Evolutionary conservation across 2,113 vertebrate species (phyloP).

Genomic region (Hippopotamus amphibius): DNA sequence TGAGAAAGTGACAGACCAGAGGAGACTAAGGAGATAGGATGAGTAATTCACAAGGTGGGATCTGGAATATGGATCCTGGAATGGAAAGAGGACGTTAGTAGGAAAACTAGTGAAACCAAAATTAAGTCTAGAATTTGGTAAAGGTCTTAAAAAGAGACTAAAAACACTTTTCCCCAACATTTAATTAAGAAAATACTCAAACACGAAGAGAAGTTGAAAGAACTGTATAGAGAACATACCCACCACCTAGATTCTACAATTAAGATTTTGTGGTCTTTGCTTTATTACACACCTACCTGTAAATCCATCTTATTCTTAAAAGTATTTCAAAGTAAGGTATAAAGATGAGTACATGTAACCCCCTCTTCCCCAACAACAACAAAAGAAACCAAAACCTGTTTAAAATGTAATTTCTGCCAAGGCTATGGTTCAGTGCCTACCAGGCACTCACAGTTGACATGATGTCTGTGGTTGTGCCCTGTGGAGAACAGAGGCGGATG

Average conservation of each 20-base stretch:
- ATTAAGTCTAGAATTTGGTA: not conserved
- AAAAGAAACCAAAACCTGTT: not conserved
- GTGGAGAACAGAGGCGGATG: not conserved
- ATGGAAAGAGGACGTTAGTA: not conserved
- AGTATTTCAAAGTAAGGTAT: not conserved
- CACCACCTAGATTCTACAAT: not conserved
- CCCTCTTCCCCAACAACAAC: not conserved
- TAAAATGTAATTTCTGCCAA: not conserved
- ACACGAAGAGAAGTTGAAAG: not conserved
- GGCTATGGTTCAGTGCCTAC: not conserved
- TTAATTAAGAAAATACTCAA: slow-evolving; percentile 3
- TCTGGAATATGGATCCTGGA: not conserved
- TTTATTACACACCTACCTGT: not conserved
- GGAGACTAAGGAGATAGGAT: not conserved
- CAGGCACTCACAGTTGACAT: not conserved
- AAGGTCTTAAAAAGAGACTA: not conserved
- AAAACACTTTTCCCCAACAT: not conserved
- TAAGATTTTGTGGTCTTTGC: not conserved
- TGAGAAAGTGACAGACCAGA: not conserved
- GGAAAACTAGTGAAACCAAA: not conserved
- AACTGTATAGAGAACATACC: not conserved
- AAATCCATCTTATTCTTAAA: not conserved
- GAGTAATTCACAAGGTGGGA: not conserved
- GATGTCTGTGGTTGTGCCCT: not conserved
- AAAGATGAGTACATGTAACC: not conserved